Evolutionary conservation across 2,888 invertebrate species (phyloP).

Genomic region (Keiferia lycopersicella): DNA sequence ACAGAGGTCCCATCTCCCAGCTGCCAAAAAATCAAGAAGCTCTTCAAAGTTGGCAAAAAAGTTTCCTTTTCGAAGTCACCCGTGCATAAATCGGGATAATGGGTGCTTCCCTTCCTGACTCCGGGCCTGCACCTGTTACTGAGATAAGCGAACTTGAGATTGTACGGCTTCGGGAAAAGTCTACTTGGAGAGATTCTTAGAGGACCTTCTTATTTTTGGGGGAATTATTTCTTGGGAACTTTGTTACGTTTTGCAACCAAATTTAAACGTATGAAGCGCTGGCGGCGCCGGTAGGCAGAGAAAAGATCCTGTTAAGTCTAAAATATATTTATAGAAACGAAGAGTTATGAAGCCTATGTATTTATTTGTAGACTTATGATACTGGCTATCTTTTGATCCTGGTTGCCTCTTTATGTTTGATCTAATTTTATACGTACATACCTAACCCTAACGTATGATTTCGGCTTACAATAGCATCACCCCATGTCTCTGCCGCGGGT

Average conservation of each 20-base stretch:
- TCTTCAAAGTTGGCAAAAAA: constrained; percentile 12
- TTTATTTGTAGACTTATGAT: too few species aligned
- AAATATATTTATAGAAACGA: too few species aligned
- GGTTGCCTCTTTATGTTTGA: too few species aligned
- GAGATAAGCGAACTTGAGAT: constrained; percentile 22
- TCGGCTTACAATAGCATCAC: too few species aligned
- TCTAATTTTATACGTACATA: too few species aligned
- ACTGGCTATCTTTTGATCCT: too few species aligned
- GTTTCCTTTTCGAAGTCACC: constrained; percentile 16
- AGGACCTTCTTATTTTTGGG: neutral
- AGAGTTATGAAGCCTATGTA: too few species aligned
- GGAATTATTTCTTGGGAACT: neutral
- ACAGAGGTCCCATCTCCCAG: neutral
- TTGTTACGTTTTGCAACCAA: neutral
- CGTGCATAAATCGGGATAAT: constrained; percentile 12
- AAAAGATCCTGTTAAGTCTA: too few species aligned
- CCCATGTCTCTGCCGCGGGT: too few species aligned
- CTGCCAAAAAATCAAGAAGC: constrained; percentile 13
- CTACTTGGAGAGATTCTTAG: constrained; percentile 20
- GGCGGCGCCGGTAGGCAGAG: too few species aligned
- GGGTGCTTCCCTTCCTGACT: neutral
- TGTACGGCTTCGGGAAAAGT: constrained; percentile 13
- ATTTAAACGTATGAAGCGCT: neutral
- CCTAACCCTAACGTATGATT: too few species aligned
- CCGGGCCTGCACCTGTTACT: constrained; percentile 20